Conservation (phyloP, 2,113 vertebrate genomes). For the Phasianus colchicus region DNA sequence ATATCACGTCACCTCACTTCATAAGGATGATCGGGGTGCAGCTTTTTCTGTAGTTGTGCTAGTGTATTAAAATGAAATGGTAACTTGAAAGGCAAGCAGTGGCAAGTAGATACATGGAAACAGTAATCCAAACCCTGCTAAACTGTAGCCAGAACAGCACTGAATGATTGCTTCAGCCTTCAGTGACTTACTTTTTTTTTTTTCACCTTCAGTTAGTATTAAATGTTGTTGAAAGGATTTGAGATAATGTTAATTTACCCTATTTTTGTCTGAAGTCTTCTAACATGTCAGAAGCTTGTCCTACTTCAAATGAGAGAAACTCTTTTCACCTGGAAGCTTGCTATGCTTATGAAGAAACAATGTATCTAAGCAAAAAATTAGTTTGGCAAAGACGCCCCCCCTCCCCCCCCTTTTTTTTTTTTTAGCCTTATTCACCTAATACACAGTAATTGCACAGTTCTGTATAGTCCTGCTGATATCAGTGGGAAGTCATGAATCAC, state of each 20-base stretch:
- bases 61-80: not conserved
- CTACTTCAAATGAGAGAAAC: not conserved
- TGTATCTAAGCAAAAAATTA: not conserved
- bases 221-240: not conserved
- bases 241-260: not conserved
- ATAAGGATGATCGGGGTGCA: not conserved
- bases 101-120: not conserved
- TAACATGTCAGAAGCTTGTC: not conserved
- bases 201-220: not conserved
- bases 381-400: not conserved
- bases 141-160: not conserved
- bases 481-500: not conserved
- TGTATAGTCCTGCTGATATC: not conserved
- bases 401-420: too few species aligned
- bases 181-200: not conserved
- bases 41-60: not conserved
- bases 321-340: not conserved
- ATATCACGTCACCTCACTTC: not conserved
- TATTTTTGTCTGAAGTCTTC: not conserved
- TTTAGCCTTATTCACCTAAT: not conserved
- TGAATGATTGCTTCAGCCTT: not conserved
- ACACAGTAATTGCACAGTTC: not conserved
- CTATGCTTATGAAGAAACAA: not conserved
- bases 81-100: not conserved
- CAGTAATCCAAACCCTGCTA: not conserved